phyloP scores from a whole-genome alignment of 2,113 vertebrate genomes.

The Heloderma charlesbogerti region DNA sequence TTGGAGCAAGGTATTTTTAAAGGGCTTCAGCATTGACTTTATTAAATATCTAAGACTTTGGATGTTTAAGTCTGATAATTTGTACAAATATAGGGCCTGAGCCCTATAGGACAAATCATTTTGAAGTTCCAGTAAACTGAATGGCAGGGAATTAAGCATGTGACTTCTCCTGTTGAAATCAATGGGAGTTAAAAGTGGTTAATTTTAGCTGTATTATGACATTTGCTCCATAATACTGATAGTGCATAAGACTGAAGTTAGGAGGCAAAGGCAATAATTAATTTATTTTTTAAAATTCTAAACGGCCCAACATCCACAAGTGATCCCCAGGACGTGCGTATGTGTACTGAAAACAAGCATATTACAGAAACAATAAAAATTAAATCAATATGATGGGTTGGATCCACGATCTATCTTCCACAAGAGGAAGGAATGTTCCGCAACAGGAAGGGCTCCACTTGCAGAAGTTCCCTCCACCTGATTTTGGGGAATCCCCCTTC shows the following conservation, averaged over 20 bases:
- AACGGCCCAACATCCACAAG: too few species aligned
- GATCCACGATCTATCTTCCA: too few species aligned
- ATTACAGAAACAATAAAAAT: too few species aligned
- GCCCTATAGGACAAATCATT: neutral
- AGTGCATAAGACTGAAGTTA: neutral
- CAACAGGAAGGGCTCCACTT: too few species aligned
- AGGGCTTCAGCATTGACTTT: neutral
- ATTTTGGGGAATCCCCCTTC: too few species aligned
- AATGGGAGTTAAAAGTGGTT: neutral
- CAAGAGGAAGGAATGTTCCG: too few species aligned
- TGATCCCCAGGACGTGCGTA: too few species aligned
- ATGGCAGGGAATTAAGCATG: neutral
- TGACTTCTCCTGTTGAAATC: neutral
- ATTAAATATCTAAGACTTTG: neutral
- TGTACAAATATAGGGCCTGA: neutral
- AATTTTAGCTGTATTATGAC: neutral
- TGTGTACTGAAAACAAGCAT: too few species aligned
- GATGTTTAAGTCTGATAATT: neutral
- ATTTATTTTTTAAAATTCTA: neutral
- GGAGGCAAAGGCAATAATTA: neutral
- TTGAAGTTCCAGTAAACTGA: neutral
- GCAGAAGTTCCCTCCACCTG: too few species aligned
- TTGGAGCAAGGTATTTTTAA: neutral
- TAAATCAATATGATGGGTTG: too few species aligned
- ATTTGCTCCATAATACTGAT: neutral